Evolutionary conservation across 2,797 vertebrate genomes (phyloP).

Genomic region (Cichlasoma orientale): DNA sequence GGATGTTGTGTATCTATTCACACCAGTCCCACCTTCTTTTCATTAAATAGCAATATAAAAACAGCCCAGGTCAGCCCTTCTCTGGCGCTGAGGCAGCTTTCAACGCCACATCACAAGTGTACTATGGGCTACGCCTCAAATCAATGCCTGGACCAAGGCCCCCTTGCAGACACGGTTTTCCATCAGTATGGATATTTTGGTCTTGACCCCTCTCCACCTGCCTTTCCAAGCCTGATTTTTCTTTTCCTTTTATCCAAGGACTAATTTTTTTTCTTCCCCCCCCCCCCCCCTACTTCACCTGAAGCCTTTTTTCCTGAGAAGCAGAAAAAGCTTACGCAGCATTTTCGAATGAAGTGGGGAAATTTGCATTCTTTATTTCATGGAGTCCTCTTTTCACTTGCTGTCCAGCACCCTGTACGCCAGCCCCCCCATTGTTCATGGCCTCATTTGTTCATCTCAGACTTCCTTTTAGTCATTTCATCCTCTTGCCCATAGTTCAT

Average conservation of each 20-base stretch:
- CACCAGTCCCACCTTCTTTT: slow-evolving; percentile 51
- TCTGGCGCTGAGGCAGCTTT: slow-evolving; percentile 66
- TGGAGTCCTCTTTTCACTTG: slow-evolving; percentile 11
- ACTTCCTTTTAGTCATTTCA: not conserved
- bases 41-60: slow-evolving; percentile 85
- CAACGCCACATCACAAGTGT: slow-evolving; percentile 58
- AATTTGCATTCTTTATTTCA: slow-evolving; percentile 55
- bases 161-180: slow-evolving; percentile 54
- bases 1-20: slow-evolving; percentile 57
- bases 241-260: slow-evolving; percentile 46
- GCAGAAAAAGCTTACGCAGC: slow-evolving; percentile 44
- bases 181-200: slow-evolving; percentile 77
- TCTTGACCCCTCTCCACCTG: slow-evolving; percentile 67
- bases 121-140: slow-evolving; percentile 43
- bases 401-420: slow-evolving; percentile 22
- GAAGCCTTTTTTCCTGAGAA: slow-evolving; percentile 33
- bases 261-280: not conserved
- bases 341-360: slow-evolving; percentile 44
- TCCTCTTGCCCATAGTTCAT: slow-evolving; percentile 26
- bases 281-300: slow-evolving; percentile 6
- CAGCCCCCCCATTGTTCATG: slow-evolving; percentile 7
- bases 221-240: not conserved
- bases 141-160: slow-evolving; percentile 58
- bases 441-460: slow-evolving; percentile 13
- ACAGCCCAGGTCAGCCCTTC: slow-evolving; percentile 79